Evolutionary conservation across 1,140 invertebrate species (phyloP), one percentile per base, ranked within the genome.

Genomic region (Euglossa dilemma): DNA sequence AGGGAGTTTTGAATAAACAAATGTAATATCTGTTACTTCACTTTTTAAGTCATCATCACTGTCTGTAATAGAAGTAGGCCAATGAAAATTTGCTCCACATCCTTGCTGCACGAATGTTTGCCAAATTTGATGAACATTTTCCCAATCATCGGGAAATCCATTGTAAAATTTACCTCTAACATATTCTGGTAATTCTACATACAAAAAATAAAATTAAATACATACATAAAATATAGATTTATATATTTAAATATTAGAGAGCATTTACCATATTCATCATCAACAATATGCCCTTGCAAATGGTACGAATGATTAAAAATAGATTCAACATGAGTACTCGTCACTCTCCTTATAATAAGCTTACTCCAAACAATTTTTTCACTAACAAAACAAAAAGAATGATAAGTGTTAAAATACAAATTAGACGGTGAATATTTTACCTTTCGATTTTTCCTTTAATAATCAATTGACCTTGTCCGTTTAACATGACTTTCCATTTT

Each of bases 71-170:
- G 71, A 77, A 9, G 89, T 93, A 28, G 93, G 93, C 93, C 93
- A 94, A 52, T 91, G 90, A 85, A 93, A 94, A 50, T 76, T 90
- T 1, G 61, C 3, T 5, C 70, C 86, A n/a, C 76, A 89, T 28
- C 90, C 90, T 67, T 83, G 54, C 16, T 67, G 67, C 12, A 91
- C 43, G 59, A 85, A 94, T 47, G 83, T 86, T 50, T 61, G 88
- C 93, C 93, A 94, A 11, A 94, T 25, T 66, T 91, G 79, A 80
- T 86, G 61, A 76, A 94, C 90, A 70, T 93, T 93, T 74, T 92
- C 80, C 93, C 93, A 94, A 80, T 94, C 93, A 45, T 94, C 92
- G 5, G 93, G 93, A 88, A 94, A 94, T 47, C 93, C 94, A 74
- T 93, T 92, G 23, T 81, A 84, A 85, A 94, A 94, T 90, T 93